Conservation (phyloP, 2,797 vertebrate genomes). For the Nasua narica region DNA sequence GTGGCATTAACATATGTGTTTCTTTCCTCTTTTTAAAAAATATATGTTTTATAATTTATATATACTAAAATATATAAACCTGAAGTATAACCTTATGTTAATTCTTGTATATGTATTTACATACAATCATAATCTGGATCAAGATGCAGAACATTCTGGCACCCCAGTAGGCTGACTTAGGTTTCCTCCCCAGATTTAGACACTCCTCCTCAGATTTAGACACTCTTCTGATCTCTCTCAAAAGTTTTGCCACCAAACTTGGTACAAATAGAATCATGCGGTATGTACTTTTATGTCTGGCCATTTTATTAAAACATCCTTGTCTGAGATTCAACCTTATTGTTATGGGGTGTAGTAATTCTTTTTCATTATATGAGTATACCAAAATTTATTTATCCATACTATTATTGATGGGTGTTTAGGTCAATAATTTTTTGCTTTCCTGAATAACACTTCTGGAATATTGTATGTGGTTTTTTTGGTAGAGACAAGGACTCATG, state of each 20-base stretch:
- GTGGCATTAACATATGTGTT: neutral
- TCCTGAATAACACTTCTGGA: neutral
- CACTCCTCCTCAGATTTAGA: too few species aligned
- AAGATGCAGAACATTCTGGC: neutral
- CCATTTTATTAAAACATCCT: neutral
- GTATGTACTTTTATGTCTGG: neutral
- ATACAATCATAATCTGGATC: neutral
- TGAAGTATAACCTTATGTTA: neutral
- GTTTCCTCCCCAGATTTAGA: neutral
- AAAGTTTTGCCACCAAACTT: neutral
- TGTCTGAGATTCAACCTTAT: neutral
- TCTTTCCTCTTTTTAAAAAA: neutral
- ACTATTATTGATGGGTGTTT: neutral
- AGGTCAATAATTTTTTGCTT: neutral
- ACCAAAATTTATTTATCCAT: neutral
- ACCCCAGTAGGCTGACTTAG: neutral
- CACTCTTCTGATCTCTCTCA: neutral
- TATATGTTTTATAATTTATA: neutral
- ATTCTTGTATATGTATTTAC: neutral
- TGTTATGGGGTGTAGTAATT: neutral
- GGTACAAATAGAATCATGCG: neutral
- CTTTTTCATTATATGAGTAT: neutral
- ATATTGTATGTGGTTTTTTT: neutral
- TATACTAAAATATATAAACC: neutral
- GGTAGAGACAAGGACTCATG: neutral